Evolutionary conservation across 2,888 invertebrate genomes (phyloP).

Genomic region (Lasioglossum calceatum): DNA sequence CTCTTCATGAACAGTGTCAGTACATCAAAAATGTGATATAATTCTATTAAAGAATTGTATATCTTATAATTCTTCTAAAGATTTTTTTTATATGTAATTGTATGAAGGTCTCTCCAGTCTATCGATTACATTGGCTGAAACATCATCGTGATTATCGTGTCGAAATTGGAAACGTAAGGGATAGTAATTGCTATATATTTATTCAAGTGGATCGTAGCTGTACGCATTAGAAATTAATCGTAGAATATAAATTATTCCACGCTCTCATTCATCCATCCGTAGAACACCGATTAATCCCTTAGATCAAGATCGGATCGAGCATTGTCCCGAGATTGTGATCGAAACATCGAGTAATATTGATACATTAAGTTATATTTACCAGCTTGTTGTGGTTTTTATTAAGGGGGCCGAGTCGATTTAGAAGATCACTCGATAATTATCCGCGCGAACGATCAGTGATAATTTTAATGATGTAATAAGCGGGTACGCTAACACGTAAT

Average conservation of each 20-base stretch:
- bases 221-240: constrained; percentile 47
- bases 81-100: neutral
- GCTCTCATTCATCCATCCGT: constrained; percentile 15
- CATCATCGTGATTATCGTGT: constrained; percentile 29
- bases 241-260: constrained; percentile 44
- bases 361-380: constrained; percentile 17
- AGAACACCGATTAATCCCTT: neutral
- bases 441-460: constrained; percentile 65
- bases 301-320: neutral
- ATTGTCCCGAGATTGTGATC: constrained; percentile 6
- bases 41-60: neutral
- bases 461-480: constrained; percentile 61
- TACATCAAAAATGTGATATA: neutral
- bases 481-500: constrained; percentile 38
- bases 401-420: neutral
- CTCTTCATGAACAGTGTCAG: neutral
- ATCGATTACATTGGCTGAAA: constrained; percentile 32
- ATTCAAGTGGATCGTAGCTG: constrained; percentile 47
- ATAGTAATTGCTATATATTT: constrained; percentile 35
- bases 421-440: constrained; percentile 7
- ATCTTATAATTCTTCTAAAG: neutral
- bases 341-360: neutral
- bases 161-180: constrained; percentile 13
- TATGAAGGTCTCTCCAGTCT: neutral
- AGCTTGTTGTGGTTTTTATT: constrained; percentile 10